These are phyloP conservation scores for Andricus curvator DNA, from an alignment of 2,888 invertebrate genomes.

Conservation along the genomic window DNA sequence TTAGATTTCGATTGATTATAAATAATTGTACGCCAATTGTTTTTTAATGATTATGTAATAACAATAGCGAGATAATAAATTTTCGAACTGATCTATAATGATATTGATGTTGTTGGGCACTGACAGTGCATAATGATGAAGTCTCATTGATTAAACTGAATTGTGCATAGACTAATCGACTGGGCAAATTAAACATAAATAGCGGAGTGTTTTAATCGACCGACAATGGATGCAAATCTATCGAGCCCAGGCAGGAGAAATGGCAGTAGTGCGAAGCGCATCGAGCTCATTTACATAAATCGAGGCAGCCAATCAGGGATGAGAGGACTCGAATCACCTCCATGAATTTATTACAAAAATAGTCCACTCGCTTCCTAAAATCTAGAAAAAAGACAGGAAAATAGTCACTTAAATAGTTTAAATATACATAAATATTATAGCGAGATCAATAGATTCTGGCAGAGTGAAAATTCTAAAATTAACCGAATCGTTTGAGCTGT, in stretches of 20 bases:
- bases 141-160: constrained; percentile 25
- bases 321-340: neutral
- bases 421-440: neutral
- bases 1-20: too few species aligned
- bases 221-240: constrained; percentile 67
- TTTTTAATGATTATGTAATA: too few species aligned
- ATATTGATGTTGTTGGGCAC: neutral
- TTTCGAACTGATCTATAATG: neutral
- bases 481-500: too few species aligned
- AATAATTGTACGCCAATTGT: neutral
- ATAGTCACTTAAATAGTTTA: neutral
- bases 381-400: neutral
- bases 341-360: constrained; percentile 5
- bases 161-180: constrained; percentile 39
- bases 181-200: constrained; percentile 62
- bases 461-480: too few species aligned
- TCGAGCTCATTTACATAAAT: constrained; percentile 71
- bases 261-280: constrained; percentile 58
- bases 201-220: constrained; percentile 53
- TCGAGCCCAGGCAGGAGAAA: constrained; percentile 56
- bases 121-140: constrained; percentile 2
- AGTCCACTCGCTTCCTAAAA: neutral
- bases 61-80: neutral
- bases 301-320: constrained; percentile 47
- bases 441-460: too few species aligned